These are phyloP conservation scores for Varecia variegata DNA, from an alignment of 2,797 vertebrate species.

Conservation along the genomic window DNA sequence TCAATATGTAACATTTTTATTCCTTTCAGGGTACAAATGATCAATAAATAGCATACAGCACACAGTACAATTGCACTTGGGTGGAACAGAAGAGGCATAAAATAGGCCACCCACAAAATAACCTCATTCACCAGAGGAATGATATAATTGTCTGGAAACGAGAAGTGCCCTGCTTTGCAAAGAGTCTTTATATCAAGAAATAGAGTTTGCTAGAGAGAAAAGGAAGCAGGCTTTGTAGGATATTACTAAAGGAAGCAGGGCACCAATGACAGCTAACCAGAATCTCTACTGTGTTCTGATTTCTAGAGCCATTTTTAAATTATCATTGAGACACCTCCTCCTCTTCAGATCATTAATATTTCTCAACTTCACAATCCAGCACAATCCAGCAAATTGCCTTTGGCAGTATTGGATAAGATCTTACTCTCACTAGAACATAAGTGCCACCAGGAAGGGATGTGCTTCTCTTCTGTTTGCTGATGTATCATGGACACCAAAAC, in stretches of 20 bases:
- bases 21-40: not conserved
- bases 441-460: not conserved
- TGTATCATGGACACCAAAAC: not conserved
- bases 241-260: not conserved
- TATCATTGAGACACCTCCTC: not conserved
- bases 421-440: not conserved
- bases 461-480: not conserved
- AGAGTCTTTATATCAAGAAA: not conserved
- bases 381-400: not conserved
- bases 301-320: not conserved
- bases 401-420: not conserved
- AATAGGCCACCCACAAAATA: slow-evolving; percentile 26
- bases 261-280: not conserved
- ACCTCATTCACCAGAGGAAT: slow-evolving; percentile 11
- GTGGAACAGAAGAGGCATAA: not conserved
- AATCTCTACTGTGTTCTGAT: not conserved
- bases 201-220: slow-evolving; percentile 1
- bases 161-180: not conserved
- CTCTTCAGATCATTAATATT: not conserved
- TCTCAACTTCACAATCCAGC: not conserved
- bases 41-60: not conserved
- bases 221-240: not conserved
- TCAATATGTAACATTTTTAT: slow-evolving; percentile 25
- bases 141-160: slow-evolving; percentile 14
- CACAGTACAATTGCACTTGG: not conserved